A percentile compares a stretch with the other conserved stretches of the same genome.
These are phyloP conservation scores for Ageneiosus marmoratus DNA, from an alignment of 2,113 vertebrate genomes.

Conservation along the genomic window DNA sequence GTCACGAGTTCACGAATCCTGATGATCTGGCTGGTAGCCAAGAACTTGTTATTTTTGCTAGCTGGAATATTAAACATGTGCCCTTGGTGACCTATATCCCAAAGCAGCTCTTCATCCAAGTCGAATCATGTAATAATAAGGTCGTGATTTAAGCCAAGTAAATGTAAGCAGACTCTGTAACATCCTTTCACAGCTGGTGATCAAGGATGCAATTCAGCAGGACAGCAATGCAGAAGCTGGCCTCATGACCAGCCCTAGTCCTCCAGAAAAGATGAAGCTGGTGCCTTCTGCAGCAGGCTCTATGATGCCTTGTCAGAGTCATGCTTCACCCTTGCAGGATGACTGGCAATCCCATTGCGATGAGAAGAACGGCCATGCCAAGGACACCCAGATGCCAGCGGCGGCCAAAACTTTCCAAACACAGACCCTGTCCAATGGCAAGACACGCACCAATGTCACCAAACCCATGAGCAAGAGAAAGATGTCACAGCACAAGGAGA, in stretches of 20 bases:
- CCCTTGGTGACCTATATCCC: not conserved
- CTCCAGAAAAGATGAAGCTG: constrained; percentile 76
- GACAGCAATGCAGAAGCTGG: constrained; percentile 88
- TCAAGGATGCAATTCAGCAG: constrained; percentile 84
- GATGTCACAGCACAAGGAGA: constrained; percentile 96
- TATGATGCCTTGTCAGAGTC: constrained; percentile 76
- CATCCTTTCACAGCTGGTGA: constrained; percentile 69
- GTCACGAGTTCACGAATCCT: no score
- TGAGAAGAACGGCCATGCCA: constrained; percentile 87
- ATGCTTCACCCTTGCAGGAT: constrained; percentile 69
- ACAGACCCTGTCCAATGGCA: constrained; percentile 91
- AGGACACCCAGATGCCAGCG: constrained; percentile 61
- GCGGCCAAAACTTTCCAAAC: constrained; percentile 87
- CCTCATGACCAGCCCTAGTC: constrained; percentile 83
- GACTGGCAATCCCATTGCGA: constrained; percentile 74
- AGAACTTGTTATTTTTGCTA: not conserved
- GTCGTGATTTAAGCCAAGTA: not conserved
- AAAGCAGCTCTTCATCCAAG: not conserved
- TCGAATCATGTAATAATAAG: not conserved
- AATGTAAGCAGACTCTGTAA: not conserved
- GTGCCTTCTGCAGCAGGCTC: constrained; percentile 47
- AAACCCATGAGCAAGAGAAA: constrained; percentile 92
- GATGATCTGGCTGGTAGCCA: no score
- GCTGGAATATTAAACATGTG: not conserved
- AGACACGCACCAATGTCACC: constrained; percentile 83